Base-by-base conservation (phyloP, 2,888 invertebrate species). In the Conops quadrifasciatus region DNA sequence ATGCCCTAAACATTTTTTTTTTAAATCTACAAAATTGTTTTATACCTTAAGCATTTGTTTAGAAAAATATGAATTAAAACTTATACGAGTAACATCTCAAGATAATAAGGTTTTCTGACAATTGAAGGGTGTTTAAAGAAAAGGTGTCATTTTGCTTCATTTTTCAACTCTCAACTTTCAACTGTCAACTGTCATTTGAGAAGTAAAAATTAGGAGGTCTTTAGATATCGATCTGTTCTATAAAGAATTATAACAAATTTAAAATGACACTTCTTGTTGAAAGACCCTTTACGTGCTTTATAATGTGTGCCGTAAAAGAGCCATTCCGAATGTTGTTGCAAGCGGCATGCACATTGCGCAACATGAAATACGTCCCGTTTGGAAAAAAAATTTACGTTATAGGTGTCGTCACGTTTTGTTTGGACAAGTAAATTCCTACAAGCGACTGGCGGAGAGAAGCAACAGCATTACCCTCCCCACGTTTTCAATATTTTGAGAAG, bases 321-420 rank as follows among this genome's bases (percentile, higher is more conserved):
- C 9, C 9, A 9, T 7, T 15, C 11, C n/a, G 49, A 3, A 16
- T 28, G 15, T 24, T 26, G 26, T 5, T 1, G 9, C 28, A 28
- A 28, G 16, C 28, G 26, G 24, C 28, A 58, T 15, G 56, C 47
- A 28, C 64, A 15, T 63, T n/a, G 45, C 15, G 49, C 15, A 11
- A 21, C 53, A 21, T 53, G 53, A 21, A 53, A 53, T 53, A n/a
- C 5, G 1, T 21, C 24, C 1, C 19, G 9, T 36, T 36, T 36
- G 36, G 36, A 36, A 36, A 36, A n/a, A 36, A 9, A 16, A 47
- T 15, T 53, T 63, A 58, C 24, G 59, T 65, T 45, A 70, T 71
- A 43, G 63, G 15, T 36, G 62, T 67, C 51, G 63, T 72, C 72
- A 72, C 69, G 72, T 72, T 69, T 60, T 56, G 21, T 69, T 66